These are phyloP conservation scores for Rhabditoides inermis DNA, from an alignment of 2,888 invertebrate genomes.

Conservation along the genomic window DNA sequence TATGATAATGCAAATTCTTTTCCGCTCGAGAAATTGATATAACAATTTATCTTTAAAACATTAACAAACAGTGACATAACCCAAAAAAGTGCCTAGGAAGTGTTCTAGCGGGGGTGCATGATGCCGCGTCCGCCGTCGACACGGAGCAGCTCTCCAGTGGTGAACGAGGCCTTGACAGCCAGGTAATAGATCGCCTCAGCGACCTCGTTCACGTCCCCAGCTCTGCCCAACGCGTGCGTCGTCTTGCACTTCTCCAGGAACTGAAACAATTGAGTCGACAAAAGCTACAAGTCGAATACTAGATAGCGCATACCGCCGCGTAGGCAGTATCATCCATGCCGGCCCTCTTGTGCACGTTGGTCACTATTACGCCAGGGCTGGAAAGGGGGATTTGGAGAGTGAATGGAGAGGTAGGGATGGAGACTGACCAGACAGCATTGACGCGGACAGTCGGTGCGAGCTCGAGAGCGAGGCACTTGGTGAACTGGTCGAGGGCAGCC, in stretches of 20 bases:
- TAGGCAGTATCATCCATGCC: constrained; percentile 77
- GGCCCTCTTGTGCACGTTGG: constrained; percentile 76
- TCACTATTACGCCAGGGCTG: constrained; percentile 79
- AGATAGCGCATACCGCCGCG: constrained; percentile 56
- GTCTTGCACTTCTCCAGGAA: constrained; percentile 76
- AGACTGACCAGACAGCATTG: constrained; percentile 70
- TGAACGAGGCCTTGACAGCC: constrained; percentile 74
- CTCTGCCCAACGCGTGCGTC: constrained; percentile 72
- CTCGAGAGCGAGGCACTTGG: constrained; percentile 78
- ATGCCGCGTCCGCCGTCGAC: constrained; percentile 75
- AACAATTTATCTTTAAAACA: no score
- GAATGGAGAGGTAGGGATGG: background rate
- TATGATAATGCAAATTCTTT: no score
- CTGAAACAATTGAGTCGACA: constrained; percentile 41
- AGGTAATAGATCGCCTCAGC: constrained; percentile 82
- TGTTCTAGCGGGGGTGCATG: constrained; percentile 37
- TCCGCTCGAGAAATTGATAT: no score
- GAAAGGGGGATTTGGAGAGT: constrained; percentile 15
- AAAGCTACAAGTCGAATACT: background rate
- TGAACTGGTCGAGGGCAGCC: constrained; percentile 86
- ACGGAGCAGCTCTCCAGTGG: constrained; percentile 78
- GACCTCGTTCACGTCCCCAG: constrained; percentile 41
- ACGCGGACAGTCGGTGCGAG: constrained; percentile 66
- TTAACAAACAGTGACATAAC: no score
- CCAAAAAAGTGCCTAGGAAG: no score